Conservation (phyloP, 2,113 vertebrate genomes). For the Perca schrenkii region DNA sequence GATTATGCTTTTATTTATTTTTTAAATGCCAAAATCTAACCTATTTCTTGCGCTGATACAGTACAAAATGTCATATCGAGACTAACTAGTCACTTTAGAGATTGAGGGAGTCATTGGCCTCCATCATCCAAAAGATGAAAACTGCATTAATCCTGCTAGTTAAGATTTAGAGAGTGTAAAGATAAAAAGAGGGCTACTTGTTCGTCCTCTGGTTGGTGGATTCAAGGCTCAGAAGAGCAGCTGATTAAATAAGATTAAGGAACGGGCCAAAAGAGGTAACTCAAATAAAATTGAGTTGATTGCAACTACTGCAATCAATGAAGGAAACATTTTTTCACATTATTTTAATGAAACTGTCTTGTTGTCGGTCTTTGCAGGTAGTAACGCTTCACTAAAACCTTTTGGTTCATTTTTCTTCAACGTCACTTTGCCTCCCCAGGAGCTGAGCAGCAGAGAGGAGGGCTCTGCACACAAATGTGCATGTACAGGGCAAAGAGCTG, state of each 20-base stretch:
- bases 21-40: neutral
- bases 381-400: neutral
- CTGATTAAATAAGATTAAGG: slow-evolving; percentile 4
- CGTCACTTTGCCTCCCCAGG: neutral
- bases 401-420: neutral
- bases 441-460: neutral
- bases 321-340: neutral
- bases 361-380: neutral
- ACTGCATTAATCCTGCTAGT: neutral
- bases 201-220: neutral
- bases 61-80: neutral
- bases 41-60: slow-evolving; percentile 17
- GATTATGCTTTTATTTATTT: neutral
- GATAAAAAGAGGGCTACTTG: neutral
- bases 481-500: neutral
- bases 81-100: neutral
- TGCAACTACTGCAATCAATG: no score
- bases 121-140: slow-evolving; percentile 8
- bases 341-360: neutral
- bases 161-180: neutral
- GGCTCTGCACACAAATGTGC: neutral
- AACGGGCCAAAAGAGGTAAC: neutral
- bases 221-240: neutral
- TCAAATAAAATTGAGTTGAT: neutral
- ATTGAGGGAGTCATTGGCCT: no score